Base-by-base conservation (phyloP, 2,888 invertebrate species). In the Cheilosia scutellata region DNA sequence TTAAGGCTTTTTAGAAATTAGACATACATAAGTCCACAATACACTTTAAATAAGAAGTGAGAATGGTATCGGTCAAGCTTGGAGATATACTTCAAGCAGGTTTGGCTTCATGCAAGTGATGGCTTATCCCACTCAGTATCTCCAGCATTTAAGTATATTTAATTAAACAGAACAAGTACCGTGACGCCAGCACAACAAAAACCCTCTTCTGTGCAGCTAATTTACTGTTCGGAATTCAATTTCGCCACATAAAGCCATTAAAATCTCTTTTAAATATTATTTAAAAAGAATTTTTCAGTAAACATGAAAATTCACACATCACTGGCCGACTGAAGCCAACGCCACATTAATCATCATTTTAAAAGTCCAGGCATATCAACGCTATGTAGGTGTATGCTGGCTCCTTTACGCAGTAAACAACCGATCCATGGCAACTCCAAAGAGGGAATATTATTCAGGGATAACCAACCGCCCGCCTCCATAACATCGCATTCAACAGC, bases 341-440 rank as follows among this genome's bases (percentile, higher is more conserved):
- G 40, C 57, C 42, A 33, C 76, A 82, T 82, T 49, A 70, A 76
- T 76, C 57, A 76, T 58, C 63, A 76, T 16, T 76, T 76, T 16
- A 47, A 47, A 75, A 66, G 5, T 1, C 44, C 44, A 7, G 16
- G 16, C 44, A 47, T 51, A 51, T 5, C 44, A 20, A 29, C 40
- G 11, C 25, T 42, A 20, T 20, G 20, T 20, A 20, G 20, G 20
- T 20, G 20, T 40, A 42, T 33, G 33, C 40, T 4, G 40, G 13
- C 40, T 40, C 13, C 40, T 40, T 40, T 11, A 11, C 40, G 5
- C 1, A 20, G 20, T 20, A 20, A 20, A 20, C 20, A 20, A 20
- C 20, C 20, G 20, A 20, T 20, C 20, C 20, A 20, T 20, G 20
- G 20, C 4, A 9, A 6, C 44, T n/a, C 51, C 65, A 42, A 71